Evolutionary conservation across 2,888 invertebrate species (phyloP).

Genomic region (Rhagophthalmus giganteus): DNA sequence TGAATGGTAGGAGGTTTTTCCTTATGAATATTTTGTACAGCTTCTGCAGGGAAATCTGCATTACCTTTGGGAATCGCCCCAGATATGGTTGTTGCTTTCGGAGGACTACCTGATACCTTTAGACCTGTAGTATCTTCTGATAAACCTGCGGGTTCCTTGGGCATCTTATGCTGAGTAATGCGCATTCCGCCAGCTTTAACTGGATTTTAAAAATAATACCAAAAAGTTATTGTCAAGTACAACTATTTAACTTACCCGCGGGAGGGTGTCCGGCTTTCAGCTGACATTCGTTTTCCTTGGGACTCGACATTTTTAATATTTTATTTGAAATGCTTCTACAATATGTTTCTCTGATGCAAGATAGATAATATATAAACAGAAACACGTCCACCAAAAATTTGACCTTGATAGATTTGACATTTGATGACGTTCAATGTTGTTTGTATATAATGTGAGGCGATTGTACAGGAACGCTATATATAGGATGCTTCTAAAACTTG

Average conservation of each 20-base stretch:
- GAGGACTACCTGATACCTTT: constrained; percentile 74
- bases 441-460: too few species aligned
- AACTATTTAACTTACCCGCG: constrained; percentile 67
- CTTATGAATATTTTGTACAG: constrained; percentile 81
- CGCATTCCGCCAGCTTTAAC: constrained; percentile 93
- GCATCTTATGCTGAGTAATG: constrained; percentile 83
- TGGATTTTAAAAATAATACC: constrained; percentile 46
- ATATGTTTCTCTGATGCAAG: constrained; percentile 11
- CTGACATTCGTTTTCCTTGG: constrained; percentile 67
- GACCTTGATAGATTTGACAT: constrained; percentile 15
- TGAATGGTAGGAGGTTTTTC: constrained; percentile 71
- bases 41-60: constrained; percentile 86
- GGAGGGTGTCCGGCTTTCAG: constrained; percentile 88
- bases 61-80: constrained; percentile 82
- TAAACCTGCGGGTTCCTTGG: constrained; percentile 66
- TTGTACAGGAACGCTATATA: too few species aligned
- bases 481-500: too few species aligned
- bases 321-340: constrained; percentile 10
- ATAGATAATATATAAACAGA: constrained; percentile 12
- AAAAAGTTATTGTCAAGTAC: neutral
- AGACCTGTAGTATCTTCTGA: constrained; percentile 74
- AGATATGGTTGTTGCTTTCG: constrained; percentile 75
- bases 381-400: constrained; percentile 15
- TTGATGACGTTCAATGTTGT: constrained; percentile 14
- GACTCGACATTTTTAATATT: constrained; percentile 55